These are phyloP conservation scores for Mus spicilegus DNA, from an alignment of 2,113 vertebrate genomes.

Conservation along the genomic window DNA sequence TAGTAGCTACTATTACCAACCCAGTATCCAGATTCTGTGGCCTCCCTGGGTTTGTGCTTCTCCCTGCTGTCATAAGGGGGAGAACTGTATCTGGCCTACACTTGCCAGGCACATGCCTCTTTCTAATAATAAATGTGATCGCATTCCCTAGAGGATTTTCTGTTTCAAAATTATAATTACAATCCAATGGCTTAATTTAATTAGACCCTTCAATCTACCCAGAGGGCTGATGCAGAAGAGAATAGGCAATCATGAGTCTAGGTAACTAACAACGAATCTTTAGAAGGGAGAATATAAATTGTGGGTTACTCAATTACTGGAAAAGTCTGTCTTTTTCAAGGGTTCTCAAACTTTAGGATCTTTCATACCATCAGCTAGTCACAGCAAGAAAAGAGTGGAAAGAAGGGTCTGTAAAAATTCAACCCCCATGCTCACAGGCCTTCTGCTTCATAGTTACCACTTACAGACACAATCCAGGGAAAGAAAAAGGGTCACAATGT, in stretches of 20 bases:
- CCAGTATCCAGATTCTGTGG: background rate
- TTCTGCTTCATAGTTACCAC: slow-evolving; percentile 60
- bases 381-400: slow-evolving; percentile 5
- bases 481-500: slow-evolving; percentile 25
- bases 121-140: slow-evolving; percentile 83
- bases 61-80: background rate
- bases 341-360: slow-evolving; percentile 1
- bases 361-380: slow-evolving; percentile 8
- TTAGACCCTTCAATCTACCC: slow-evolving; percentile 83
- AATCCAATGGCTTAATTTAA: slow-evolving; percentile 87
- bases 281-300: slow-evolving; percentile 57
- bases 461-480: slow-evolving; percentile 35
- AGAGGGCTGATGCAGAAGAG: slow-evolving; percentile 77
- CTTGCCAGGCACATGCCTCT: slow-evolving; percentile 38
- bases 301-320: slow-evolving; percentile 43
- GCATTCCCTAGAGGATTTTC: slow-evolving; percentile 82
- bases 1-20: background rate
- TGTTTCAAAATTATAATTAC: slow-evolving; percentile 87
- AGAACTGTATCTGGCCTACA: background rate
- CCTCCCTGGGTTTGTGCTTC: background rate
- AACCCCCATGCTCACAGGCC: background rate
- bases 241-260: slow-evolving; percentile 82
- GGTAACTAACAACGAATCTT: slow-evolving; percentile 68
- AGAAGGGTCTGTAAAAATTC: background rate
- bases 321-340: slow-evolving; percentile 60